Evolutionary conservation across 2,797 vertebrate genomes (phyloP), one percentile per base, ranked within the genome.

Genomic region (Crenuchus spilurus): DNA sequence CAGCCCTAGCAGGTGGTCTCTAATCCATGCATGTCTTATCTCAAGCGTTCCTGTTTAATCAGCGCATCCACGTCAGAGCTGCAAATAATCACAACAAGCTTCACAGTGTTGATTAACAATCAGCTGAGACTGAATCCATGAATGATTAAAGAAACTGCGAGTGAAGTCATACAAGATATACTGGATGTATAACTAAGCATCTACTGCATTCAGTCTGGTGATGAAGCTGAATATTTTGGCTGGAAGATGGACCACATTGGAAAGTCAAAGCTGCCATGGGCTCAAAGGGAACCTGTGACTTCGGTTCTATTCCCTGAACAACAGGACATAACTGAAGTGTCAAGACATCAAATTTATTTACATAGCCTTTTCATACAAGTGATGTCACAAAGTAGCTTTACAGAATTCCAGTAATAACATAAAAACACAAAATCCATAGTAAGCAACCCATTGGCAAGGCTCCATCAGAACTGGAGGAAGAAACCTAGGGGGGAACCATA

Each of bases 11-110:
- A 70, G 70, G 74, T 70, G 70, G 65, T 49, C 39, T 33, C 39
- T 73, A 73, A 76, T 63, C 57, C 46, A 28, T 80, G 22, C 70
- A 58, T 51, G 18, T 52, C 61, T 68, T 65, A 55, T 64, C 41
- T 26, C 28, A 24, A 57, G 58, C 58, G 64, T 22, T 70, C 20
- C 26, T 35, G 70, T 73, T 70, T 76, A 80, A 77, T 72, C 72
- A 75, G 70, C 3, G 30, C 42, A 61, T 64, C 28, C 28, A 4
- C 18, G 11, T 66, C 46, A 66, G 20, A 62, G 18, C 44, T 16
- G n/a, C 10, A 52, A 49, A 39, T 46, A 10, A 72, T 70, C 55
- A 35, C 24, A 52, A 42, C 35, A 62, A 37, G 18, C 49, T 70
- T 70, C 41, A 46, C 30, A 30, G 30, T 10, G 52, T 37, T 70